phyloP scores from a whole-genome alignment of 2,888 invertebrate species.

The Germaria angustata region DNA sequence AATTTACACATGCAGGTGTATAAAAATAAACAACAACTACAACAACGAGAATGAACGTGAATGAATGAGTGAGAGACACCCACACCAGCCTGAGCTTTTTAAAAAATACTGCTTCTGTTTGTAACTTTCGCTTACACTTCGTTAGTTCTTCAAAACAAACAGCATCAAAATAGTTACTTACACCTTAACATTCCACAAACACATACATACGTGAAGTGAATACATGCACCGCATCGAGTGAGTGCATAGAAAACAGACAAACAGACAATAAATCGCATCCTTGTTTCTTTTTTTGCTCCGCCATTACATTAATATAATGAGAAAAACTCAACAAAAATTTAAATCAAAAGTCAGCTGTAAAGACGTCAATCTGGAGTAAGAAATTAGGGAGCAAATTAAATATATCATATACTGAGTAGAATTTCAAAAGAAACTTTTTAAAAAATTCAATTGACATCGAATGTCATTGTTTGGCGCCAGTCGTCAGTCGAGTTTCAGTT shows the following conservation, averaged over 20 bases:
- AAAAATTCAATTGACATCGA: no score
- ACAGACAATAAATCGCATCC: neutral
- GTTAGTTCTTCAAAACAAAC: conserved; percentile 34
- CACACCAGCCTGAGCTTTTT: neutral
- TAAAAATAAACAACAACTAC: conserved; percentile 1
- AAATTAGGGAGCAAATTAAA: no score
- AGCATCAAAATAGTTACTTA: conserved; percentile 11
- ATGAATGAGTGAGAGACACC: neutral
- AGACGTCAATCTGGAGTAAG: no score
- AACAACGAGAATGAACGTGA: neutral
- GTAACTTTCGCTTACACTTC: conserved; percentile 53
- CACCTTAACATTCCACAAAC: conserved; percentile 17
- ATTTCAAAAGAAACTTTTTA: no score
- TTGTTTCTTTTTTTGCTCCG: neutral
- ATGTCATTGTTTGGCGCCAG: no score
- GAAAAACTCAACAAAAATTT: no score
- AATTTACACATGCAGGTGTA: neutral
- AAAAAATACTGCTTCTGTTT: neutral
- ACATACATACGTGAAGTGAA: neutral
- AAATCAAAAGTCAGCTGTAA: no score
- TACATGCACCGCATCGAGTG: neutral
- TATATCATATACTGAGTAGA: no score
- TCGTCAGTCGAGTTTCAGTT: no score
- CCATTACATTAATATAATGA: no score
- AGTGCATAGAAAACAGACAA: neutral